Conservation (phyloP, 2,113 vertebrate genomes). For the Terrapene triunguis region DNA sequence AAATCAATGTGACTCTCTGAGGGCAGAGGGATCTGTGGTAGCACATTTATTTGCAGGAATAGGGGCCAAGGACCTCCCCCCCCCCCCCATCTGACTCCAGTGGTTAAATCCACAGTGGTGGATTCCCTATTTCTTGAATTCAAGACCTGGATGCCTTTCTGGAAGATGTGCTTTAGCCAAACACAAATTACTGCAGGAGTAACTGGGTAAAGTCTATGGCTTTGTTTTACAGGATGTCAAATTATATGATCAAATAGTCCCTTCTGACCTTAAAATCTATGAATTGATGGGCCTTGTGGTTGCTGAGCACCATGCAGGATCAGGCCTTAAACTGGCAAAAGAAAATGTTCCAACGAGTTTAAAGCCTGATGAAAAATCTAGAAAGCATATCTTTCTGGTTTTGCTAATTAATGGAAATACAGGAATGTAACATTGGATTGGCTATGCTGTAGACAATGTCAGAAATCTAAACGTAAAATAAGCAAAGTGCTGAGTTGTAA, state of each 20-base stretch:
- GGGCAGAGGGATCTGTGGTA: neutral
- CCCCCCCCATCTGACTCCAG: neutral
- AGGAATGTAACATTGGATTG: neutral
- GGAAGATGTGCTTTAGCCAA: neutral
- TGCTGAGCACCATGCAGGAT: neutral
- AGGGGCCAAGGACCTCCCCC: neutral
- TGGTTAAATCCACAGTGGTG: neutral
- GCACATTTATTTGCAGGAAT: neutral
- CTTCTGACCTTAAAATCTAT: neutral
- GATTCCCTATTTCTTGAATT: neutral
- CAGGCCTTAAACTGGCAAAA: neutral
- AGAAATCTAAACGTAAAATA: constrained; percentile 40
- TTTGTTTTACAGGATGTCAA: neutral
- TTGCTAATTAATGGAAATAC: constrained; percentile 49
- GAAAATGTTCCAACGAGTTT: constrained; percentile 48
- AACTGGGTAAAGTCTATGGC: neutral
- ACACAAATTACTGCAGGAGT: neutral
- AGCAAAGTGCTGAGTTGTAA: constrained; percentile 12
- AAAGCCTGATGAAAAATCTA: constrained; percentile 54
- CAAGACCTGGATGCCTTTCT: neutral
- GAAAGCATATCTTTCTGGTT: constrained; percentile 41
- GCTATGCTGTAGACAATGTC: neutral
- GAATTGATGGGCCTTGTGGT: neutral
- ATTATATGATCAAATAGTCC: neutral
- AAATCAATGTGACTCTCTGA: neutral